Percentiles rank a stretch among this genome's conserved stretches.
phyloP scores from a whole-genome alignment of 1,140 invertebrate species.

The Drosophila nasuta region DNA sequence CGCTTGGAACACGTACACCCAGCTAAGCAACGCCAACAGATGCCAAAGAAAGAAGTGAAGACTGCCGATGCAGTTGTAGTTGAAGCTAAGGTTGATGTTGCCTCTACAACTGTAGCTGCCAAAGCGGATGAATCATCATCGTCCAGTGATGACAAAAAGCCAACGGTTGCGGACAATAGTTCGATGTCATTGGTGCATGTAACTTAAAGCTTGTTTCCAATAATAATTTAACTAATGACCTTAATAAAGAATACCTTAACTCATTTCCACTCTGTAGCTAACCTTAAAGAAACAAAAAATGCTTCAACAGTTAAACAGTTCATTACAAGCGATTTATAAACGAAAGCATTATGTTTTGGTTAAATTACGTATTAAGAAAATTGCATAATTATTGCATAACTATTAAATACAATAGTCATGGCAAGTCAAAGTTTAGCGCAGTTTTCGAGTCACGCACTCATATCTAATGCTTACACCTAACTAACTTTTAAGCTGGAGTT shows the following conservation, averaged over 20 bases:
- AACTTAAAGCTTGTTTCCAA: too few species aligned
- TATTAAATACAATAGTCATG: background rate
- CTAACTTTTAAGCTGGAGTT: background rate
- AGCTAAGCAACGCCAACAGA: conserved; percentile 24
- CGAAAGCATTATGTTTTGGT: too few species aligned
- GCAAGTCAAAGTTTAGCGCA: background rate
- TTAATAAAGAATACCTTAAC: too few species aligned
- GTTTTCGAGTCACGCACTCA: background rate
- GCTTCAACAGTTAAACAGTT: too few species aligned
- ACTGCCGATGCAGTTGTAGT: too few species aligned
- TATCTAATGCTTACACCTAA: conserved; percentile 1
- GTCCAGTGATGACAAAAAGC: background rate
- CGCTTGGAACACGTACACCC: background rate
- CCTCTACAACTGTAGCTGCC: background rate
- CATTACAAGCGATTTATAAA: too few species aligned
- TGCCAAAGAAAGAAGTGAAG: too few species aligned
- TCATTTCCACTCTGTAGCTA: too few species aligned
- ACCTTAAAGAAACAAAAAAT: too few species aligned
- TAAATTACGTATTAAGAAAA: background rate
- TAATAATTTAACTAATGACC: too few species aligned
- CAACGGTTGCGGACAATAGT: background rate
- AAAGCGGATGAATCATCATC: background rate
- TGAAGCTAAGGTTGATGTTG: too few species aligned
- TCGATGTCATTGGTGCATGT: background rate
- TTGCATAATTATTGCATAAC: background rate